A percentile compares a stretch with the other conserved stretches of the same genome.
Evolutionary conservation across 2,888 invertebrate genomes (phyloP).

Genomic region (Pristionchus exspectatus): DNA sequence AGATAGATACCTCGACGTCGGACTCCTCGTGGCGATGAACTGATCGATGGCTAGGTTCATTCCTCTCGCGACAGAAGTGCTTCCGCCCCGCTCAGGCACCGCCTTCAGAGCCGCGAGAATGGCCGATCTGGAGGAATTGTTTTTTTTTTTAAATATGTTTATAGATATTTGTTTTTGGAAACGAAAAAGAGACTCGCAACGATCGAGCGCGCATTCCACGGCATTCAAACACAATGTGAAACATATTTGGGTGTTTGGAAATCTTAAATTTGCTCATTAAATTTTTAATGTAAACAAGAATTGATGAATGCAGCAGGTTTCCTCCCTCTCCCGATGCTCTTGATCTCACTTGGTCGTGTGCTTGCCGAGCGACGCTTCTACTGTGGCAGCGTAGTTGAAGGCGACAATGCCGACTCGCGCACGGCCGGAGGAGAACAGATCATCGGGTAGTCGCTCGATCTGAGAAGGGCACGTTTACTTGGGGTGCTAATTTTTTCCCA

Average conservation of each 20-base stretch:
- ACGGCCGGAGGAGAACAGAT: constrained; percentile 62
- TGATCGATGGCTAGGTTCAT: constrained; percentile 66
- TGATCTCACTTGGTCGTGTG: constrained; percentile 58
- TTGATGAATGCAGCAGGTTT: too few species aligned
- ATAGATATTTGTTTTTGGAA: too few species aligned
- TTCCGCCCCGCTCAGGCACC: constrained; percentile 67
- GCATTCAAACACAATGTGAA: too few species aligned
- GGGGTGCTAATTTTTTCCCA: too few species aligned
- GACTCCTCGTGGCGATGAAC: constrained; percentile 61
- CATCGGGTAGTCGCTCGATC: constrained; percentile 67
- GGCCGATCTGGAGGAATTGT: constrained; percentile 24
- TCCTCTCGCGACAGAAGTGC: constrained; percentile 70
- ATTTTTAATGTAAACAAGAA: too few species aligned
- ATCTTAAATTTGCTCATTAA: too few species aligned
- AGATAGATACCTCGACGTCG: constrained; percentile 63
- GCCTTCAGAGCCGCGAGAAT: constrained; percentile 2
- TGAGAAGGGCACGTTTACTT: constrained; percentile 45
- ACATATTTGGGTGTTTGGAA: too few species aligned
- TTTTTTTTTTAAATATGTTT: neutral
- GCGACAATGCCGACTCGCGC: constrained; percentile 68
- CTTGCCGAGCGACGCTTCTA: constrained; percentile 63
- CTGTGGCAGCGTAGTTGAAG: constrained; percentile 65
- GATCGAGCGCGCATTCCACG: too few species aligned
- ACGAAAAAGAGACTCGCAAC: too few species aligned
- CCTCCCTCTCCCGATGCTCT: too few species aligned